Evolutionary conservation across 1,140 invertebrate species (phyloP).

Genomic region (Anoplophora glabripennis): DNA sequence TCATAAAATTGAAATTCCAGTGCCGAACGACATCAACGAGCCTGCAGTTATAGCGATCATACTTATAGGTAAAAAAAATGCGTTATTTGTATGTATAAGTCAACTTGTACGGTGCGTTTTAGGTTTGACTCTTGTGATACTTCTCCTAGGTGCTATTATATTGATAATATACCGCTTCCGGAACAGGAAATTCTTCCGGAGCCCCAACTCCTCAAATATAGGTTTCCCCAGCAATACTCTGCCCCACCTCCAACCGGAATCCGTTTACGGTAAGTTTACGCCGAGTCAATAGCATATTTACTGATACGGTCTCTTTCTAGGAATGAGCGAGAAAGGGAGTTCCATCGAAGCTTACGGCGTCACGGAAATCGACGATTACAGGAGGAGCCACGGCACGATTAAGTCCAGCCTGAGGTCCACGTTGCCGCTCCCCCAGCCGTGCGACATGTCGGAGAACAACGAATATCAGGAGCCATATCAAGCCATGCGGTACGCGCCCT

Average conservation of each 20-base stretch:
- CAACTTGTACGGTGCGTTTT: not conserved
- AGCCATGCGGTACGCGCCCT: conserved; percentile 70
- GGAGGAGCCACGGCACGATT: conserved; percentile 47
- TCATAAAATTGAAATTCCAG: conserved; percentile 55
- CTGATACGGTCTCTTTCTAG: conserved; percentile 24
- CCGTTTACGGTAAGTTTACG: conserved; percentile 6
- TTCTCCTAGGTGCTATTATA: conserved; percentile 69
- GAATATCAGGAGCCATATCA: conserved; percentile 80
- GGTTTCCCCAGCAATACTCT: conserved; percentile 42
- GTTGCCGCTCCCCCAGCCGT: conserved; percentile 56
- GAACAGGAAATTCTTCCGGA: conserved; percentile 74
- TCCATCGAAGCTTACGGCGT: conserved; percentile 46
- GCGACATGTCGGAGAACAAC: conserved; percentile 60
- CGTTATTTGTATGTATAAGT: not conserved
- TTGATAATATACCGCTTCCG: conserved; percentile 74
- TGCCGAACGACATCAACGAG: conserved; percentile 68
- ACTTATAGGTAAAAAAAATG: conserved; percentile 60
- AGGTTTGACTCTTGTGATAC: conserved; percentile 68
- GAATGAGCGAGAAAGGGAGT: conserved; percentile 43
- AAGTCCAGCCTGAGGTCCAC: conserved; percentile 52
- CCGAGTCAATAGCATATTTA: too few species aligned
- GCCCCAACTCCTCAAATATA: conserved; percentile 66
- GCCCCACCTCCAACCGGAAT: conserved; percentile 27
- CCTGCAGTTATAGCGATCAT: conserved; percentile 78
- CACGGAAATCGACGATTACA: conserved; percentile 47